phyloP scores from a whole-genome alignment of 2,888 invertebrate species.

The Ophion ventricosus region DNA sequence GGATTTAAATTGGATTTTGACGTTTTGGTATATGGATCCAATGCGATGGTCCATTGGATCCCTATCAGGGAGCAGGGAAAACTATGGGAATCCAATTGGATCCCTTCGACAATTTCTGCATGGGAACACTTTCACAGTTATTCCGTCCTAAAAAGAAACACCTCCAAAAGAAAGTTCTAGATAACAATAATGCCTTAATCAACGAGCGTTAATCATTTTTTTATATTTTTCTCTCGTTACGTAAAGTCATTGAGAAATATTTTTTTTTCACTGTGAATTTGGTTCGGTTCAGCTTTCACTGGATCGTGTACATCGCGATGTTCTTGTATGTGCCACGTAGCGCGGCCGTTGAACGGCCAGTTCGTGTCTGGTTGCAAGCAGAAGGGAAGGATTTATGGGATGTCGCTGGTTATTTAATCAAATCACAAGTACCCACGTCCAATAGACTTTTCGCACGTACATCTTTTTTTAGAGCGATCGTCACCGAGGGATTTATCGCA shows the following conservation, averaged over 20 bases:
- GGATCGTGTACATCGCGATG: neutral
- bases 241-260: neutral
- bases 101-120: no score
- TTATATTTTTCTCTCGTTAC: no score
- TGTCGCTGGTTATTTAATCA: constrained; percentile 79
- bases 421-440: constrained; percentile 67
- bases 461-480: constrained; percentile 31
- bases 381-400: constrained; percentile 75
- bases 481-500: constrained; percentile 52
- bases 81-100: no score
- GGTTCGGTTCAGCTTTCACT: neutral
- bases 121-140: no score
- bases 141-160: no score
- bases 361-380: constrained; percentile 23
- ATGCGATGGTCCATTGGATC: no score
- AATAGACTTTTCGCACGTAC: constrained; percentile 71
- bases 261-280: neutral
- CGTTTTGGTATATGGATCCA: no score
- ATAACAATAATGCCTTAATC: no score
- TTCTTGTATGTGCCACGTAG: neutral
- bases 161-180: no score
- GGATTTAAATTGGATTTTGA: no score
- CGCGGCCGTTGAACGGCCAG: constrained; percentile 19
- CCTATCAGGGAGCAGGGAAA: no score
- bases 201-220: no score